Percentiles rank a stretch among this genome's conserved stretches.
Conservation (phyloP, 2,113 vertebrate genomes). For the Phasianus colchicus region DNA sequence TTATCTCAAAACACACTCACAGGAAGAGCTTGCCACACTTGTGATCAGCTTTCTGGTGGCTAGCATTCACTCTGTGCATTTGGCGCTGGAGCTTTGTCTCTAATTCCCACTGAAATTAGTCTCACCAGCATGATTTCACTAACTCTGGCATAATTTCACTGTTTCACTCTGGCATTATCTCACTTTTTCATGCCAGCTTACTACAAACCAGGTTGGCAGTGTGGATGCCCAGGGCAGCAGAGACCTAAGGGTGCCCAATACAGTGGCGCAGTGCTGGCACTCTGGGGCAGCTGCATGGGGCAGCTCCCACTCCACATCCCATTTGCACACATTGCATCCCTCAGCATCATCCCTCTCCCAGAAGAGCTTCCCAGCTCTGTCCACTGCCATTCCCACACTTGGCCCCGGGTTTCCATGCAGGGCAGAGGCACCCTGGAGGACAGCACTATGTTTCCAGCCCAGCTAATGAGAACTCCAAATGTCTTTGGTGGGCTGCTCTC, state of each 20-base stretch:
- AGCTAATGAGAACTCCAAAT: slow-evolving; percentile 83
- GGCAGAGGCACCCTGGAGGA: neutral
- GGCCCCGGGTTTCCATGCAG: neutral
- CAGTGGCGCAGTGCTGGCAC: too few species aligned
- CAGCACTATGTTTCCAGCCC: slow-evolving; percentile 16
- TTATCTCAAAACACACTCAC: rapidly evolving
- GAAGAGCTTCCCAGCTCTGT: neutral
- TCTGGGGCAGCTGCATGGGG: too few species aligned
- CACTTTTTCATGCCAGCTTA: neutral
- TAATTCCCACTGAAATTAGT: neutral
- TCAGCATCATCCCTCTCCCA: neutral
- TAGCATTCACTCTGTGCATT: neutral
- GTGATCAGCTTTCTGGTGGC: neutral
- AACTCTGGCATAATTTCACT: neutral
- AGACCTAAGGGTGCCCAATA: too few species aligned
- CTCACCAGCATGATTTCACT: neutral
- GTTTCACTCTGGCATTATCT: too few species aligned
- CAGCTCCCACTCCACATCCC: neutral
- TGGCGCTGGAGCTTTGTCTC: rapidly evolving
- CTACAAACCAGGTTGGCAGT: neutral
- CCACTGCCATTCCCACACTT: neutral
- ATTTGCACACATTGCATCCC: neutral
- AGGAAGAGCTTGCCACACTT: neutral
- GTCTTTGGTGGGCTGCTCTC: slow-evolving; percentile 72
- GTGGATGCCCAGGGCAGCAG: too few species aligned